Base-by-base conservation (phyloP, 2,888 invertebrate species). In the Meandrusa payeni region DNA sequence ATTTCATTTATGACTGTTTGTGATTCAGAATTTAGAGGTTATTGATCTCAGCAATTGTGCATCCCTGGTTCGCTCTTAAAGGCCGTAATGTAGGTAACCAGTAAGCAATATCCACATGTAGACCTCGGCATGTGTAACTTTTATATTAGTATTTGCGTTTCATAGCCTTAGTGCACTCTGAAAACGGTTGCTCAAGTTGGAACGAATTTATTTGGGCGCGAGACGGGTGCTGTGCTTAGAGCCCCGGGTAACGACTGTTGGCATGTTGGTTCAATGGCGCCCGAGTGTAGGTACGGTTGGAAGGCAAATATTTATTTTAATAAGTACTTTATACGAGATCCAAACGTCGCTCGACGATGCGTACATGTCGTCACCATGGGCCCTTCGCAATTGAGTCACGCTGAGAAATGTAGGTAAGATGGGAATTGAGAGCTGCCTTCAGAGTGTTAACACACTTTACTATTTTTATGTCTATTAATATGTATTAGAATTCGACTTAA, bases 361-460 rank as follows among this genome's bases (percentile, higher is more conserved):
- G n/a, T 15, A 15, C 15, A 15, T 40, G 34, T 31, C 23, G 38
- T 10, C 11, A 37, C 22, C 37, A 17, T 41, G 46, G 52, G 47
- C 54, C 51, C 47, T 57, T 50, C 51, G 48, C 54, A 54, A 50
- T 53, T 55, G 54, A 57, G 56, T 55, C 59, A 52, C 51, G 54
- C 52, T 37, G 41, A 12, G 46, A n/a, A 48, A 22, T 37, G 43
- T 31, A 37, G 27, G 15, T 24, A 29, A 49, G 51, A 48, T 61
- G 52, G 47, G 54, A 50, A 51, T 53, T 51, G 51, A 58, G 59
- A 58, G 59, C 64, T 65, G 67, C 57, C 44, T 64, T 67, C 68
- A 64, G 71, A 68, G 67, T 62, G 65, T 52, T 48, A 39, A 50
- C 46, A 48, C 47, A 48, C 39, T 55, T 53, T 52, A 48, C n/a